These are phyloP conservation scores for Aegithalos caudatus DNA, from an alignment of 2,113 vertebrate species.

Conservation along the genomic window DNA sequence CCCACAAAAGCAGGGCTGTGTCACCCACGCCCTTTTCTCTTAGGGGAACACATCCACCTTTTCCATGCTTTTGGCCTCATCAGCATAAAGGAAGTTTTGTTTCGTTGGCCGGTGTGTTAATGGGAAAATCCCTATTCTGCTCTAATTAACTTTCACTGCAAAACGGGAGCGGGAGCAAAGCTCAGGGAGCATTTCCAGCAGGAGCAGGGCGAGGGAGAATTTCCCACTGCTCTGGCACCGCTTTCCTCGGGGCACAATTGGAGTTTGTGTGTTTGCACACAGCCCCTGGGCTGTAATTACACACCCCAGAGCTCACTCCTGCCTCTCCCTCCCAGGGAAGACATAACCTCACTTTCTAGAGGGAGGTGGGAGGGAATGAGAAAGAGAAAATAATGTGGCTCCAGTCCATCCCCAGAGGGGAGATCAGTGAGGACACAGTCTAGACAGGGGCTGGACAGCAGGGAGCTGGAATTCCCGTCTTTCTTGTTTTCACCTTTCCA, in stretches of 20 bases:
- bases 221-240: not conserved
- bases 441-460: conserved; percentile 42
- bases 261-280: not conserved
- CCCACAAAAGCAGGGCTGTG: not conserved
- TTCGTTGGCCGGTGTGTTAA: not conserved
- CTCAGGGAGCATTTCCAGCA: not conserved
- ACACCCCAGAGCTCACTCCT: not conserved
- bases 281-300: not conserved
- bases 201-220: not conserved
- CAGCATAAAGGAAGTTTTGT: not conserved
- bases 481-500: conserved; percentile 28
- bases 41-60: not conserved
- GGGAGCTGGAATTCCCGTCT: conserved; percentile 3
- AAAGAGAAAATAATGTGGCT: conserved; percentile 48
- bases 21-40: not conserved
- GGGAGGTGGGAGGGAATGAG: conserved; percentile 11
- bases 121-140: not conserved
- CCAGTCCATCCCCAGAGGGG: conserved; percentile 9
- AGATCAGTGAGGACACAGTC: conserved; percentile 33
- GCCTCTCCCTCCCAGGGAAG: not conserved
- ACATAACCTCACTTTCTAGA: conserved; percentile 9
- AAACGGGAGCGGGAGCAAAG: not conserved
- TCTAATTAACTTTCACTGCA: not conserved
- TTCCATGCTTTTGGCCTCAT: not conserved
- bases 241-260: not conserved